These are phyloP conservation scores for Nycticebus coucang DNA, from an alignment of 2,113 vertebrate genomes.

Conservation along the genomic window DNA sequence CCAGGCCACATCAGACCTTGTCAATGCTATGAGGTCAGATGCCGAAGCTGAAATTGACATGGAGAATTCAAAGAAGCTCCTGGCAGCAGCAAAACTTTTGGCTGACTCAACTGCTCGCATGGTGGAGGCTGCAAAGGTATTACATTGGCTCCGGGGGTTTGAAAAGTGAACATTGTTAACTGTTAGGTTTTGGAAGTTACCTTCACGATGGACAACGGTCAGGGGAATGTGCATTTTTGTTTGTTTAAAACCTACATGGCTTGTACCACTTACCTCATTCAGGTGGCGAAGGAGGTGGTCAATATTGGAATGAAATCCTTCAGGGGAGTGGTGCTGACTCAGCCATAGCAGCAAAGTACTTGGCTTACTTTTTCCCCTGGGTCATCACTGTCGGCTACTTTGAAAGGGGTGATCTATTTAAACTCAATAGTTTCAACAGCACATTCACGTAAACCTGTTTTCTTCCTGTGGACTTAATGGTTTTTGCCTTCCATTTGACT, in stretches of 20 bases:
- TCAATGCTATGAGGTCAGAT: conserved; percentile 98
- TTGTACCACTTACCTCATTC: neutral
- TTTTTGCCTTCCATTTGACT: neutral
- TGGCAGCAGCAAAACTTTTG: conserved; percentile 97
- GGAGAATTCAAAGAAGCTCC: conserved; percentile 98
- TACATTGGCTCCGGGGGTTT: neutral
- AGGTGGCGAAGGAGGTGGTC: neutral
- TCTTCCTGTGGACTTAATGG: neutral
- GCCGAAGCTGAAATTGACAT: conserved; percentile 98
- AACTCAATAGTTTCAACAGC: neutral
- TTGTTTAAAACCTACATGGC: neutral
- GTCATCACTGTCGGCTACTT: neutral
- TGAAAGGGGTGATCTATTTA: neutral
- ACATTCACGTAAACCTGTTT: neutral
- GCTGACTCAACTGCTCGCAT: conserved; percentile 98
- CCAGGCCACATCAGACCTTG: conserved; percentile 97
- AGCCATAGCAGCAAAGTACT: neutral
- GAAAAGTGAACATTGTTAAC: neutral
- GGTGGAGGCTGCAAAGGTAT: conserved; percentile 99
- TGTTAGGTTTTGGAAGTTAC: neutral
- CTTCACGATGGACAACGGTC: neutral
- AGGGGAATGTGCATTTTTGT: neutral
- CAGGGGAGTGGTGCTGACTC: neutral
- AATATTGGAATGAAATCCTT: neutral
- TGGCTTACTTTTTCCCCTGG: neutral